A percentile compares a stretch with the other conserved stretches of the same genome.
phyloP scores from a whole-genome alignment of 2,113 vertebrate species.

The Engraulis encrasicolus region DNA sequence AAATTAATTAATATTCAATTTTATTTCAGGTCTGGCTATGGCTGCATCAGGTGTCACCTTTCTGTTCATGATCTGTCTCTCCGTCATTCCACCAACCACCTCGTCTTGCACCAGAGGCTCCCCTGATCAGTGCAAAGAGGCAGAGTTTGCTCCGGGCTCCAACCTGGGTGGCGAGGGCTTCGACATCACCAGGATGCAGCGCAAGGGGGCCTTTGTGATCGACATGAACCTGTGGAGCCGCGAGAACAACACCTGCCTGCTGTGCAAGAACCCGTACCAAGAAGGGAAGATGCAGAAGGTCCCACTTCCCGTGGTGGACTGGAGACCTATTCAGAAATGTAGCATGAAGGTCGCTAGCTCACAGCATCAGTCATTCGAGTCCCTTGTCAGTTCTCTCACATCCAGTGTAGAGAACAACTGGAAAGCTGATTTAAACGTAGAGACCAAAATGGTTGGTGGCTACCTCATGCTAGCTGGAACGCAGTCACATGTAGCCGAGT shows the following conservation, averaged over 20 bases:
- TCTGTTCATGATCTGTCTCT: constrained; percentile 50
- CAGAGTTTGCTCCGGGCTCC: constrained; percentile 68
- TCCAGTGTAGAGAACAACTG: constrained; percentile 76
- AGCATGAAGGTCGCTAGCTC: constrained; percentile 56
- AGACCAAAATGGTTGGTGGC: rapidly evolving
- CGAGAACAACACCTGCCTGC: constrained; percentile 74
- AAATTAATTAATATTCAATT: too few species aligned
- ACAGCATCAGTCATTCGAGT: constrained; percentile 68
- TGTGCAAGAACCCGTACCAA: constrained; percentile 75
- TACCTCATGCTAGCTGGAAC: constrained; percentile 71
- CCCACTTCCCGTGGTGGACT: constrained; percentile 76
- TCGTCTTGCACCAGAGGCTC: constrained; percentile 59
- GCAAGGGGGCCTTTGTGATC: constrained; percentile 73
- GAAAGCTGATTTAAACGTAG: constrained; percentile 59
- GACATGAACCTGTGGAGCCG: constrained; percentile 64
- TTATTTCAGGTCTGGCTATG: too few species aligned
- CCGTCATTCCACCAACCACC: neutral
- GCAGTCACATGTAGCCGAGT: constrained; percentile 71
- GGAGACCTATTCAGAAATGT: constrained; percentile 74
- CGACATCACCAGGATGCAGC: constrained; percentile 73
- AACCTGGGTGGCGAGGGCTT: constrained; percentile 77
- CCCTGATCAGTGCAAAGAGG: constrained; percentile 58
- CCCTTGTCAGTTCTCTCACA: constrained; percentile 55
- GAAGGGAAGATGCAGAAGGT: constrained; percentile 68
- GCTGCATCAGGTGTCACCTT: constrained; percentile 15